phyloP scores from a whole-genome alignment of 2,113 vertebrate species.

The Pogonocichla stellata region DNA sequence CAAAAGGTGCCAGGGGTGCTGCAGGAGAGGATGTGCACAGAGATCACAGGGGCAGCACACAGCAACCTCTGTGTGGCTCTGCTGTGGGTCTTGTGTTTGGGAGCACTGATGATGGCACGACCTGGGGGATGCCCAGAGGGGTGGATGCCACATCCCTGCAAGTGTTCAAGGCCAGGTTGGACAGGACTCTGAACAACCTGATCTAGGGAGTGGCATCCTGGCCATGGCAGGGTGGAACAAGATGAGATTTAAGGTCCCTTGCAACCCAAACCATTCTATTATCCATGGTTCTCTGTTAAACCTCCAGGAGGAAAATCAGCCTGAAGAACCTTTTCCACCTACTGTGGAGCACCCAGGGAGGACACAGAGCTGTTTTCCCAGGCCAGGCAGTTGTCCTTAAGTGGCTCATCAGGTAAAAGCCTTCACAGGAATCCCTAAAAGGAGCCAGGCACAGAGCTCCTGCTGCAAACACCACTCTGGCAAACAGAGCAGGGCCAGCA shows the following conservation, averaged over 20 bases:
- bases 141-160: not conserved
- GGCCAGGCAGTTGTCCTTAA: not conserved
- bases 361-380: not conserved
- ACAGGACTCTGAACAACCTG: not conserved
- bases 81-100: not conserved
- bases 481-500: not conserved
- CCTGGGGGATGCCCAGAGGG: not conserved
- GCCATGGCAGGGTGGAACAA: not conserved
- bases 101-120: not conserved
- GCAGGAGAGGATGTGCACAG: not conserved
- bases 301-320: not conserved
- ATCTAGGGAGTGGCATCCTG: not conserved
- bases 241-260: not conserved
- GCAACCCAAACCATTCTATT: not conserved
- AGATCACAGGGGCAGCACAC: not conserved
- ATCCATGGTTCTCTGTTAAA: not conserved
- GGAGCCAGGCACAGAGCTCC: not conserved
- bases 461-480: not conserved
- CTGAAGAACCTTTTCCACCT: not conserved
- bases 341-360: not conserved
- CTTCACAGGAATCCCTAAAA: not conserved
- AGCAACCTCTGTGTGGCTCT: fast-evolving
- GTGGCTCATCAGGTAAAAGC: not conserved
- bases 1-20: not conserved
- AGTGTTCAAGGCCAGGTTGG: not conserved